Percentiles rank a stretch among this genome's conserved stretches.
These are phyloP conservation scores for Bufo bufo DNA, from an alignment of 2,113 vertebrate genomes.

Conservation along the genomic window DNA sequence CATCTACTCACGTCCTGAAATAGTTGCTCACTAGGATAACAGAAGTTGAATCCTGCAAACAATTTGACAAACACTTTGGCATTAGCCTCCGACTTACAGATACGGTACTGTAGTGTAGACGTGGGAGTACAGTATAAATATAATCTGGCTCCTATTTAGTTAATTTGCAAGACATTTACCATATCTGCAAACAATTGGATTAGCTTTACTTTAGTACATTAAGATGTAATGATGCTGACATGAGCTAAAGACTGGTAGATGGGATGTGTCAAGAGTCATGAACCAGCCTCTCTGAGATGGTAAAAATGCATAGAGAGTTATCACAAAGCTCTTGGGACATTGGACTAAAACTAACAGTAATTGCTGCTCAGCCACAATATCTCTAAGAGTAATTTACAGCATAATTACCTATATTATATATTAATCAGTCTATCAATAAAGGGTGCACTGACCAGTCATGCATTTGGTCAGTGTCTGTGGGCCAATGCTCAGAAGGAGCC, in stretches of 20 bases:
- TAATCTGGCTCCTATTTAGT: conserved; percentile 11
- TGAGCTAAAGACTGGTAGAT: conserved; percentile 5
- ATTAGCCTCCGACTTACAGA: neutral
- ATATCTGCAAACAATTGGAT: conserved; percentile 36
- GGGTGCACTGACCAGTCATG: too few relatives aligned
- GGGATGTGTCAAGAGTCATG: conserved; percentile 17
- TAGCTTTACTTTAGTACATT: conserved; percentile 41
- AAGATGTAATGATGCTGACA: conserved; percentile 27
- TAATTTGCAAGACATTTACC: conserved; percentile 40
- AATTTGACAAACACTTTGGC: conserved; percentile 15
- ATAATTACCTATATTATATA: neutral
- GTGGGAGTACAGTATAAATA: conserved; percentile 21
- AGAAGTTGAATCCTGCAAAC: neutral
- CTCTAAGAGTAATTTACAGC: neutral
- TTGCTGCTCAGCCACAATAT: neutral
- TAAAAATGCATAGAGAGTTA: neutral
- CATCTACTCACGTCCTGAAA: neutral
- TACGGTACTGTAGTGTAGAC: neutral
- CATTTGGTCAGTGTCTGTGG: too few relatives aligned
- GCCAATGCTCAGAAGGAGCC: too few relatives aligned
- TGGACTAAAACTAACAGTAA: neutral
- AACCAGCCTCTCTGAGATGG: neutral
- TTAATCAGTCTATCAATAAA: too few relatives aligned
- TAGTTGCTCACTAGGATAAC: neutral
- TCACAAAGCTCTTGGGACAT: neutral